Percentiles rank a stretch among this genome's conserved stretches.
These are phyloP conservation scores for Lagorchestes hirsutus DNA, from an alignment of 2,797 vertebrate species.

Conservation along the genomic window DNA sequence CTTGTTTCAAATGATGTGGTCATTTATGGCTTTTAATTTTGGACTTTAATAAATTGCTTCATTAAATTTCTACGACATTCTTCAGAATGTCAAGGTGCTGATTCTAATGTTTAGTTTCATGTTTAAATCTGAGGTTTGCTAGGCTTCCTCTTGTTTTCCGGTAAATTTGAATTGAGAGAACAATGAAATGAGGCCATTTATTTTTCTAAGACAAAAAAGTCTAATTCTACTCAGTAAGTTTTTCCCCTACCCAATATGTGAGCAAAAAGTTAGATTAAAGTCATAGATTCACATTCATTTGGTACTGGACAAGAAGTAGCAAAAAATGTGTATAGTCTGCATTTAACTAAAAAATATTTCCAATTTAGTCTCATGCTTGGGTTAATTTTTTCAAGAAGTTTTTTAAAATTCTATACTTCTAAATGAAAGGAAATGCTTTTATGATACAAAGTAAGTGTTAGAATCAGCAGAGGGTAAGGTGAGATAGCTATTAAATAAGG, in stretches of 20 bases:
- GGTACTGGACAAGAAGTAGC: neutral
- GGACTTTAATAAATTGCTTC: slow-evolving; percentile 43
- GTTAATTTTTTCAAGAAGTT: neutral
- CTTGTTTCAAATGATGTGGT: slow-evolving; percentile 65
- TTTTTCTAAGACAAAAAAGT: slow-evolving; percentile 64
- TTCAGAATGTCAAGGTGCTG: slow-evolving; percentile 22
- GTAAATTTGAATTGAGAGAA: slow-evolving; percentile 48
- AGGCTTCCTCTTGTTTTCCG: slow-evolving; percentile 53
- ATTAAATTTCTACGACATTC: slow-evolving; percentile 58
- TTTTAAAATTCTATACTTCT: neutral
- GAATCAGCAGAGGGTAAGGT: neutral
- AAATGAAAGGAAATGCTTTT: neutral
- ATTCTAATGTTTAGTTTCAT: slow-evolving; percentile 28
- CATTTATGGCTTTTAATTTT: slow-evolving; percentile 56
- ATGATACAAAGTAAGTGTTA: neutral
- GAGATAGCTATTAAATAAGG: slow-evolving; percentile 29
- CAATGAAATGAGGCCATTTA: slow-evolving; percentile 45
- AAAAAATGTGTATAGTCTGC: neutral
- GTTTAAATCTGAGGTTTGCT: slow-evolving; percentile 46
- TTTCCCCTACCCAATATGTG: neutral
- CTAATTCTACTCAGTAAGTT: slow-evolving; percentile 2
- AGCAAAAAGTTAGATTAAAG: neutral
- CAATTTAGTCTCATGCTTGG: neutral
- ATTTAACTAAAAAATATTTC: neutral
- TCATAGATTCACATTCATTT: neutral